A percentile compares a stretch with the other conserved stretches of the same genome.
These are phyloP conservation scores for Portevinia maculata DNA, from an alignment of 2,888 invertebrate genomes.

Conservation along the genomic window DNA sequence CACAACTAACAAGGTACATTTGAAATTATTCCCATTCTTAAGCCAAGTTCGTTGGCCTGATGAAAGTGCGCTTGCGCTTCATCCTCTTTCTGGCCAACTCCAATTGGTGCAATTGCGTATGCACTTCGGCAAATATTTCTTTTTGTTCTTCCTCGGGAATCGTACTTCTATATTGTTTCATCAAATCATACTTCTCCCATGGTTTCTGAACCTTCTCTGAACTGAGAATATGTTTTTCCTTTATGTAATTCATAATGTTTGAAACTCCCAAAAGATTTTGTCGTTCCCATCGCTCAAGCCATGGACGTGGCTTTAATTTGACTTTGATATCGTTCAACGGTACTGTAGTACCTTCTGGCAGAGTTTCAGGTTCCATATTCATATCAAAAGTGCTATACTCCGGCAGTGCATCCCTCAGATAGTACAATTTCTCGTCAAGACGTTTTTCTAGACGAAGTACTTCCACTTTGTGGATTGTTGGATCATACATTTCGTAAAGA, in stretches of 20 bases:
- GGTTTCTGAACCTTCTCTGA: slow-evolving; percentile 87
- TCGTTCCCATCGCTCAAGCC: slow-evolving; percentile 95
- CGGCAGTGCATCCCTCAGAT: slow-evolving; percentile 94
- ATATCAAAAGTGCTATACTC: slow-evolving; percentile 96
- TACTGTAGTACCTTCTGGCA: slow-evolving; percentile 90
- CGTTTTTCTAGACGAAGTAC: slow-evolving; percentile 96
- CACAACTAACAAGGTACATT: slow-evolving; percentile 22
- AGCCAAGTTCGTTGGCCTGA: slow-evolving; percentile 84
- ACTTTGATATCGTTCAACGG: slow-evolving; percentile 91
- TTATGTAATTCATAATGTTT: slow-evolving; percentile 85
- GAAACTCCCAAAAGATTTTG: slow-evolving; percentile 89
- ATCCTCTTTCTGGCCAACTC: slow-evolving; percentile 86
- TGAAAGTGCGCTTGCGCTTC: slow-evolving; percentile 86
- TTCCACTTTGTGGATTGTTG: slow-evolving; percentile 94
- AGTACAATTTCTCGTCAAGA: slow-evolving; percentile 93
- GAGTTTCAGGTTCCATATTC: slow-evolving; percentile 93
- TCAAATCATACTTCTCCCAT: slow-evolving; percentile 95
- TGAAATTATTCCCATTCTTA: slow-evolving; percentile 72
- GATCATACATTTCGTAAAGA: slow-evolving; percentile 92
- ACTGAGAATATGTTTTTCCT: slow-evolving; percentile 84
- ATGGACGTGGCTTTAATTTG: slow-evolving; percentile 91
- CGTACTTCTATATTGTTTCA: slow-evolving; percentile 95
- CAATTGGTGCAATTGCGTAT: slow-evolving; percentile 88
- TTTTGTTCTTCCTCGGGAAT: slow-evolving; percentile 95
- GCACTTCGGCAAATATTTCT: slow-evolving; percentile 93